Percentiles rank a stretch among this genome's conserved stretches.
phyloP scores from a whole-genome alignment of 2,888 invertebrate genomes.

The Orchesella flavescens region DNA sequence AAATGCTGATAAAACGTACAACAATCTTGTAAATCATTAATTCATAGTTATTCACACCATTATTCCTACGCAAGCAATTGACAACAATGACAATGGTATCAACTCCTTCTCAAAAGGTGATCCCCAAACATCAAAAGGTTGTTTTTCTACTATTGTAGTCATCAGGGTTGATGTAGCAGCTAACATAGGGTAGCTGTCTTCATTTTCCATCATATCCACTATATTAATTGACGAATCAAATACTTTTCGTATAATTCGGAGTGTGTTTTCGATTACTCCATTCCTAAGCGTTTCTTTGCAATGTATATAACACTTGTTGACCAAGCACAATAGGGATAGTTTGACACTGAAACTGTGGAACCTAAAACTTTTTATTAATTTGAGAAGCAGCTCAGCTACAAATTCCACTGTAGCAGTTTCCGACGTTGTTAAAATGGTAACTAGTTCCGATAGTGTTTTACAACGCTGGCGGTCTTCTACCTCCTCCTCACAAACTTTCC shows the following conservation, averaged over 20 bases:
- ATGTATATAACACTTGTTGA: constrained; percentile 62
- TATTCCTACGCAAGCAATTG: constrained; percentile 61
- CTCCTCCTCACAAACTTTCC: constrained; percentile 28
- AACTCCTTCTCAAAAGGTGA: constrained; percentile 50
- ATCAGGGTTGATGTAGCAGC: constrained; percentile 57
- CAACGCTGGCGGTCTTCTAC: constrained; percentile 8
- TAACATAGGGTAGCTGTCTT: constrained; percentile 52
- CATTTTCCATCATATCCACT: constrained; percentile 50
- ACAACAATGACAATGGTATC: constrained; percentile 58
- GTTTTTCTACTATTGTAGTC: constrained; percentile 58
- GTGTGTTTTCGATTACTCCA: constrained; percentile 61
- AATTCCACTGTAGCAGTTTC: constrained; percentile 17
- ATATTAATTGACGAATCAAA: constrained; percentile 58
- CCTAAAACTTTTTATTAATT: constrained; percentile 44
- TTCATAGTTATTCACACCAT: constrained; percentile 56
- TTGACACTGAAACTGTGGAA: constrained; percentile 55
- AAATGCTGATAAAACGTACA: not conserved
- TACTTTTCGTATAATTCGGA: constrained; percentile 63
- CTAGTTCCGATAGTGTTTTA: constrained; percentile 39
- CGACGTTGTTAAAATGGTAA: constrained; percentile 30
- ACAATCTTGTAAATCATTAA: no score
- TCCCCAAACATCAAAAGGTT: constrained; percentile 61
- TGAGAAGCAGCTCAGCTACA: constrained; percentile 51
- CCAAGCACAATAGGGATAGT: constrained; percentile 59
- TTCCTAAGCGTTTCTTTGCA: constrained; percentile 42